Base-by-base conservation (phyloP, 2,888 invertebrate genomes). In the Neocrepidodera transversa region DNA sequence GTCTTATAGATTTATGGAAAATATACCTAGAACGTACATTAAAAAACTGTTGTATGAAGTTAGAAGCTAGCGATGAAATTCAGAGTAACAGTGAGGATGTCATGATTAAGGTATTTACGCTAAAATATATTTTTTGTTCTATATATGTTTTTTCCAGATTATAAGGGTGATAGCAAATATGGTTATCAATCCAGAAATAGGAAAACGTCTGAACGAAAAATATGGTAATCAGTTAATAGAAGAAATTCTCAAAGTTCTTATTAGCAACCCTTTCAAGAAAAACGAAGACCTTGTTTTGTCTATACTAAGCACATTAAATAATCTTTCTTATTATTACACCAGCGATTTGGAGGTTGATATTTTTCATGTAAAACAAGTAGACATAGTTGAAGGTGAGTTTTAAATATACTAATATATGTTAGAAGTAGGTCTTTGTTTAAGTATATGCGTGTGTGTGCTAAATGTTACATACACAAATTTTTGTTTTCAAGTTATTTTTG, bases 151-250 rank as follows among this genome's bases (percentile, higher is more conserved):
- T 64, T 73, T 76, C 23, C 76, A 85, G 89, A 86, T 89, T 38
- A 87, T 93, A 11, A 85, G 94, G 3, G 90, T 94, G n/a, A 82
- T 94, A 18, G 93, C 93, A 2, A 94, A 94, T 74, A 84, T 93
- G 76, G 90, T 92, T 59, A 87, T 94, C 60, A 87, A 90, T 71
- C 86, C 89, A 38, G 85, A 87, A 42, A 91, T 91, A 2, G 94
- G 93, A 0, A 84, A 85, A 30, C 84, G 83, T 1, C 78, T 93
- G 63, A 84, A 85, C 13, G 77, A 79, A 54, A 71, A 73, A 45
- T 76, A 75, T 60, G 80, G 79, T 4, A 72, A 70, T 32, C 69
- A 71, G 58, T 68, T 80, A 45, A 79, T 82, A 62, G 78, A 78
- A 52, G 79, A 79, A 72, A 78, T 80, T 63, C 65, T 80, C 13